Evolutionary conservation across 2,888 invertebrate species (phyloP), one percentile per base, ranked within the genome.

Genomic region (Lasiommata megera): DNA sequence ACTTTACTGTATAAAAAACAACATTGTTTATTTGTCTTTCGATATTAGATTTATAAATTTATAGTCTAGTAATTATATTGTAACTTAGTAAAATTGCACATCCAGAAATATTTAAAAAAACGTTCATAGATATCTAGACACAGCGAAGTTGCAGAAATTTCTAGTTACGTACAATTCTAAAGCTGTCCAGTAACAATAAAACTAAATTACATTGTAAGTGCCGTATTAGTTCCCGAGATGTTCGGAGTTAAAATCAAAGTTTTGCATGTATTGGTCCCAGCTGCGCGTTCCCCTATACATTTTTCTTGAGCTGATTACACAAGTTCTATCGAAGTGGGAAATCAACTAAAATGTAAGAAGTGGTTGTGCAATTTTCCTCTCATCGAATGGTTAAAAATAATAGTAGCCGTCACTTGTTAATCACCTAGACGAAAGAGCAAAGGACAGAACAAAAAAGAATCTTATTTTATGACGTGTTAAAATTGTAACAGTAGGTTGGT

Each of bases 271-370:
- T 63, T 51, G 59, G 57, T 51, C 43, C 16, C 61, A 62, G 51
- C 59, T 62, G 58, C 40, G 43, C 23, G 37, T 36, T 37, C 50
- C n/a, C 12, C 14, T 44, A 29, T 48, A 50, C 55, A 63, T 63
- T 63, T 60, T 63, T 61, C 60, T 58, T 55, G 41, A 60, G 40
- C 54, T 55, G 55, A 60, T 55, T 60, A 55, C 55, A 56, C 55
- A 57, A 54, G 37, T 60, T 47, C 54, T 56, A 59, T 56, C 56
- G 60, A 51, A 61, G 58, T 58, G 64, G 58, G 62, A 62, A 64
- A 67, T 65, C 60, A 66, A 48, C 50, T 62, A 60, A 60, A 61
- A 44, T 14, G 53, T 17, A 31, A 41, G 14, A 8, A n/a, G 52
- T 11, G 29, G 31, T 16, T 46, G 46, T 6, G 16, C 9, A 44